Evolutionary conservation across 2,113 vertebrate genomes (phyloP).

Genomic region (Cariama cristata): DNA sequence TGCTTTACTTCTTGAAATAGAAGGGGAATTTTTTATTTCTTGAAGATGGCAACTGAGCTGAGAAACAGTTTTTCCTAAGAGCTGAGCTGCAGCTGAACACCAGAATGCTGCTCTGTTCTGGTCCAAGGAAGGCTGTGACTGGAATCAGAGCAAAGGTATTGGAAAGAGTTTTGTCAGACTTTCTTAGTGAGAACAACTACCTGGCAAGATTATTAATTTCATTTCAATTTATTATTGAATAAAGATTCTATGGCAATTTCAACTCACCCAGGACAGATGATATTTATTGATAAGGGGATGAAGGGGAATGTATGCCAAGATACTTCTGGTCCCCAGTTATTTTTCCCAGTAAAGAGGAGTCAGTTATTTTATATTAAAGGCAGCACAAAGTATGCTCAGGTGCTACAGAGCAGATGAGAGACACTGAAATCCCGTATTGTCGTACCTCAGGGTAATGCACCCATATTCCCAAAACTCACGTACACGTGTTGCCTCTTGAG

Average conservation of each 20-base stretch:
- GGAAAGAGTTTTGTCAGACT: not conserved
- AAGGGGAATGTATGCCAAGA: not conserved
- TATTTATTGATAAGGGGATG: not conserved
- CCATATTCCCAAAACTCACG: not conserved
- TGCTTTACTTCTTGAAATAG: slow-evolving; percentile 9
- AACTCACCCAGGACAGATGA: not conserved
- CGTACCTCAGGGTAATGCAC: not conserved
- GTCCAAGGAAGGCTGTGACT: not conserved
- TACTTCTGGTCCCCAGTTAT: not conserved
- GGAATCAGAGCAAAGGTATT: not conserved
- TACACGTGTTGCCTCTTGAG: not conserved
- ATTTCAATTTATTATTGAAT: not conserved
- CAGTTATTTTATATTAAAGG: not conserved
- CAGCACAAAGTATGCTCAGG: not conserved
- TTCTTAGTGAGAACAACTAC: not conserved
- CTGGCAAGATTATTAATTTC: not conserved
- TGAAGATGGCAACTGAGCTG: not conserved
- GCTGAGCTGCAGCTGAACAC: not conserved
- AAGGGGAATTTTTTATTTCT: not conserved
- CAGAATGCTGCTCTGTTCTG: not conserved
- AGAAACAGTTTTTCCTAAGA: not conserved
- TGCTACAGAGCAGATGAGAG: not conserved
- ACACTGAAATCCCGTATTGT: not conserved
- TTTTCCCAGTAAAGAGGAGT: not conserved
- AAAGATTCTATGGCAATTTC: not conserved